Percentiles rank a stretch among this genome's conserved stretches.
These are phyloP conservation scores for Cygnus olor DNA, from an alignment of 2,797 vertebrate genomes.

Conservation along the genomic window DNA sequence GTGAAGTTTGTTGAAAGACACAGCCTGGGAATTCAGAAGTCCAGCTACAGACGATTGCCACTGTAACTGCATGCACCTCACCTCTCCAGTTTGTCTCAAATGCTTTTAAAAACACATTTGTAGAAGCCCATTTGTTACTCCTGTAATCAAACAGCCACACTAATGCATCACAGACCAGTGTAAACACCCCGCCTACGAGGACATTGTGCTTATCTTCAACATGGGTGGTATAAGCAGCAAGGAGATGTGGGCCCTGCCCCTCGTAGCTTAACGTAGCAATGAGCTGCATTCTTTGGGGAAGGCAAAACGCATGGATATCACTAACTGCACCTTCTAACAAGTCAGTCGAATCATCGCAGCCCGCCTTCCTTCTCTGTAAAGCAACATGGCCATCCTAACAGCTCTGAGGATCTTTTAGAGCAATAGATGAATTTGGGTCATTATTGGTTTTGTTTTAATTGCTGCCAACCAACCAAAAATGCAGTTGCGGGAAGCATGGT, in stretches of 20 bases:
- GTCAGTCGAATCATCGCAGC: not conserved
- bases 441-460: not conserved
- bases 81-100: not conserved
- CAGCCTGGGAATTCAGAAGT: not conserved
- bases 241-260: not conserved
- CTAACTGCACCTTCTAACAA: not conserved
- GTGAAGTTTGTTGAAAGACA: not conserved
- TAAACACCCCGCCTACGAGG: not conserved
- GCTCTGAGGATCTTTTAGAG: not conserved
- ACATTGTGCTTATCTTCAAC: not conserved
- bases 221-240: not conserved
- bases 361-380: not conserved
- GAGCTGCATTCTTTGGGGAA: not conserved
- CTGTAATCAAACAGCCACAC: not conserved
- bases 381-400: accelerated
- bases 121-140: not conserved
- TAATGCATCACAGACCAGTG: not conserved
- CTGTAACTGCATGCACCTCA: not conserved
- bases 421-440: not conserved
- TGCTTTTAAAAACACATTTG: not conserved
- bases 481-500: accelerated
- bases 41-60: not conserved
- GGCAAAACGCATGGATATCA: not conserved
- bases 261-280: accelerated
- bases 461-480: not conserved